Evolutionary conservation across 2,113 vertebrate species (phyloP).

Genomic region (Sarotherodon lohbergeri): DNA sequence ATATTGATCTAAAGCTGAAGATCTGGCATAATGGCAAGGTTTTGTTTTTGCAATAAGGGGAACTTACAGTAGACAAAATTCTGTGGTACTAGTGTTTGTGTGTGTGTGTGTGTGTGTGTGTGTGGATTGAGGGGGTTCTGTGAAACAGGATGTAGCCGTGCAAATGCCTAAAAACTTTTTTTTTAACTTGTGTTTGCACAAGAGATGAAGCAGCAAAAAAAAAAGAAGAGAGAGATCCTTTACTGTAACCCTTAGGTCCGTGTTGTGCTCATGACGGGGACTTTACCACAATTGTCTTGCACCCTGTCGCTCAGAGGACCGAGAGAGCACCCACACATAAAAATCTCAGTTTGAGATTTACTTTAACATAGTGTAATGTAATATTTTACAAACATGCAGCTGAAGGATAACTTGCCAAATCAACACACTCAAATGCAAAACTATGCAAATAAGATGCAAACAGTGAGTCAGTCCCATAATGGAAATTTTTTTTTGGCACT

Average conservation of each 20-base stretch:
- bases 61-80: neutral
- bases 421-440: slow-evolving; percentile 47
- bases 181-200: slow-evolving; percentile 47
- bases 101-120: neutral
- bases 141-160: slow-evolving; percentile 62
- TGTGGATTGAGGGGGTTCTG: neutral
- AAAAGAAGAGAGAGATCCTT: neutral
- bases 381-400: neutral
- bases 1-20: neutral
- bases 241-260: slow-evolving; percentile 15
- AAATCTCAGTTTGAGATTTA: slow-evolving; percentile 24
- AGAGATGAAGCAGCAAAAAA: slow-evolving; percentile 32
- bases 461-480: neutral
- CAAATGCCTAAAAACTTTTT: slow-evolving; percentile 34
- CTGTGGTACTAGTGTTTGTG: neutral
- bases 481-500: slow-evolving; percentile 29
- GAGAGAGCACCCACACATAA: neutral
- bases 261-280: neutral
- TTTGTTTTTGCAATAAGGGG: neutral
- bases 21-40: neutral
- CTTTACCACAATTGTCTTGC: slow-evolving; percentile 1
- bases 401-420: slow-evolving; percentile 24
- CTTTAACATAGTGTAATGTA: neutral
- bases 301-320: neutral
- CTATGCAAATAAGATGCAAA: slow-evolving; percentile 69